Percentiles rank a stretch among this genome's conserved stretches.
Conservation (phyloP, 2,113 vertebrate species). For the Saccopteryx bilineata region DNA sequence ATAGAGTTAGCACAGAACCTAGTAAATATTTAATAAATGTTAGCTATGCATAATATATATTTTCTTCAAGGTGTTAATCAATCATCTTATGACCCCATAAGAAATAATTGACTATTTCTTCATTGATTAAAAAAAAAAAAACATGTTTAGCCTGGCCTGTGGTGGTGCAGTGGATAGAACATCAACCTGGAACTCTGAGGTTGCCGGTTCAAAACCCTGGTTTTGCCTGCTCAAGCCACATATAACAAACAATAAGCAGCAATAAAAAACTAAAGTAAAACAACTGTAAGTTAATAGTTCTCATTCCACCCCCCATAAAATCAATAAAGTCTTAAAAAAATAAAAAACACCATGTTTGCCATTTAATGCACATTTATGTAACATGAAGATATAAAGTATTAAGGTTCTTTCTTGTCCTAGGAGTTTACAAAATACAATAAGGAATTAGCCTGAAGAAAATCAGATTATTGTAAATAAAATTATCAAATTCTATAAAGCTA, state of each 20-base stretch:
- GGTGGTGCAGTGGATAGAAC: too few species aligned
- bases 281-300: too few species aligned
- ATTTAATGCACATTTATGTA: neutral
- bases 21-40: neutral
- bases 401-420: neutral
- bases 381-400: neutral
- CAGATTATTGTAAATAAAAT: neutral
- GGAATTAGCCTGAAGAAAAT: neutral
- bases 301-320: too few species aligned
- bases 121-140: neutral
- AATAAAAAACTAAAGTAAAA: too few species aligned
- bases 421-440: neutral
- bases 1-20: neutral
- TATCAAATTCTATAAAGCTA: neutral
- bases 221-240: too few species aligned
- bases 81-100: neutral
- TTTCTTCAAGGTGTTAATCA: neutral
- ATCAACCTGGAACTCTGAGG: too few species aligned
- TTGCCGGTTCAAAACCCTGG: too few species aligned
- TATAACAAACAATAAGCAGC: too few species aligned
- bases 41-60: neutral
- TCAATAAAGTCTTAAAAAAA: too few species aligned
- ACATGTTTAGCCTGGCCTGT: too few species aligned
- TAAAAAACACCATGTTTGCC: neutral
- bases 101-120: neutral